Percentiles rank a stretch among this genome's conserved stretches.
Evolutionary conservation across 2,113 vertebrate genomes (phyloP).

Genomic region (Chrysemys picta): DNA sequence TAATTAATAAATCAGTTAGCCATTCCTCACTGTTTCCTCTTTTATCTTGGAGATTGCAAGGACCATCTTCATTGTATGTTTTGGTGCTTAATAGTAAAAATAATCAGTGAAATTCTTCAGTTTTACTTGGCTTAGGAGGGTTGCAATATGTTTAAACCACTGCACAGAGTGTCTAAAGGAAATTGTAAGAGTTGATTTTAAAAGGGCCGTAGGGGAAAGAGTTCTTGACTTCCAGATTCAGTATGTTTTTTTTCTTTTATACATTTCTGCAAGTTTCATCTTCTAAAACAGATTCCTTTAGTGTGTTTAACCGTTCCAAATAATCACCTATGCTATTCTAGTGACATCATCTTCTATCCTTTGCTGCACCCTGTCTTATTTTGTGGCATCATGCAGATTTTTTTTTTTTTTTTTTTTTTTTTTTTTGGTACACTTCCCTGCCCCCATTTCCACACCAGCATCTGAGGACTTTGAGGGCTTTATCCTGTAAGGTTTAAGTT

Average conservation of each 20-base stretch:
- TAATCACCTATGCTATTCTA: background rate
- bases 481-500: background rate
- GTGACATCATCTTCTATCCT: background rate
- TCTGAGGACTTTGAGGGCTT: too few species aligned
- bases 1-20: background rate
- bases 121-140: background rate
- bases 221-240: fast-evolving
- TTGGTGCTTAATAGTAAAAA: background rate
- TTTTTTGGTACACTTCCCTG: background rate
- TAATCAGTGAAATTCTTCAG: background rate
- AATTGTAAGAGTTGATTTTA: background rate
- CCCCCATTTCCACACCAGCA: background rate
- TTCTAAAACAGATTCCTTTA: background rate
- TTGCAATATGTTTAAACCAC: background rate
- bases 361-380: background rate
- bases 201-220: background rate
- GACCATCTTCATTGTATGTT: background rate
- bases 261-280: background rate
- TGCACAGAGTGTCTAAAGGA: background rate
- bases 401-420: background rate
- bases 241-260: background rate
- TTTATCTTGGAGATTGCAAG: background rate
- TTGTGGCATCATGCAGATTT: background rate
- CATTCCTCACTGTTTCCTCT: background rate
- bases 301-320: background rate